phyloP scores from a whole-genome alignment of 2,888 invertebrate genomes.

The Monoplex corrugatus region DNA sequence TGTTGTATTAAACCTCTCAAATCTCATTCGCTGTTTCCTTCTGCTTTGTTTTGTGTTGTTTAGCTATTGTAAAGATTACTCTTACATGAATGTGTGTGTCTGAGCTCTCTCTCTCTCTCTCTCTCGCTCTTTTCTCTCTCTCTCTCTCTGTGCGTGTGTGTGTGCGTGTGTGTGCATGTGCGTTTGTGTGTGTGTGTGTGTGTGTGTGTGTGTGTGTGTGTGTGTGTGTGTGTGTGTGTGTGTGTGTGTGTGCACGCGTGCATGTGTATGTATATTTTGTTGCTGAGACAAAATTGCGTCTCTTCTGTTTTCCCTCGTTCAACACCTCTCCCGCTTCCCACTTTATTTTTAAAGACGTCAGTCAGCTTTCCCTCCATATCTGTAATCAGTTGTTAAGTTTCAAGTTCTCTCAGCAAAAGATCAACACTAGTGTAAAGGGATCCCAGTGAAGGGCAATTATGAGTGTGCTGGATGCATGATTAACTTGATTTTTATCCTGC shows the following conservation, averaged over 20 bases:
- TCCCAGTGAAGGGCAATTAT: not conserved
- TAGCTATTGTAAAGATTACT: not conserved
- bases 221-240: not conserved
- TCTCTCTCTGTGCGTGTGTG: no score
- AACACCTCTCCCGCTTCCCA: no score
- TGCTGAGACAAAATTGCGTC: no score
- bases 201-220: not conserved
- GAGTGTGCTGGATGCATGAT: not conserved
- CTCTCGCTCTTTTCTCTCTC: no score
- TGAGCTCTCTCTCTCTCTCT: no score
- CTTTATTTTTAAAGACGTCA: not conserved
- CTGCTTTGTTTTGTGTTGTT: not conserved
- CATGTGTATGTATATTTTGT: no score
- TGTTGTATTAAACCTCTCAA: conserved; percentile 24
- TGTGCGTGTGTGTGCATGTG: no score
- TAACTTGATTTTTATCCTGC: not conserved
- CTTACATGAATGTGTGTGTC: no score
- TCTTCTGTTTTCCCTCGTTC: no score
- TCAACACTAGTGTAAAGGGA: not conserved
- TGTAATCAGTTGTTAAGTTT: not conserved
- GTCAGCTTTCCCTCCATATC: not conserved
- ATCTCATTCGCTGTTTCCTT: conserved; percentile 7
- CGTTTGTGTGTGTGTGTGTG: not conserved
- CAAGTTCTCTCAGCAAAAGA: not conserved
- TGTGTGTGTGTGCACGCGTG: not conserved